These are phyloP conservation scores for Drosophila yooni DNA, from an alignment of 2,888 invertebrate genomes.

Conservation along the genomic window DNA sequence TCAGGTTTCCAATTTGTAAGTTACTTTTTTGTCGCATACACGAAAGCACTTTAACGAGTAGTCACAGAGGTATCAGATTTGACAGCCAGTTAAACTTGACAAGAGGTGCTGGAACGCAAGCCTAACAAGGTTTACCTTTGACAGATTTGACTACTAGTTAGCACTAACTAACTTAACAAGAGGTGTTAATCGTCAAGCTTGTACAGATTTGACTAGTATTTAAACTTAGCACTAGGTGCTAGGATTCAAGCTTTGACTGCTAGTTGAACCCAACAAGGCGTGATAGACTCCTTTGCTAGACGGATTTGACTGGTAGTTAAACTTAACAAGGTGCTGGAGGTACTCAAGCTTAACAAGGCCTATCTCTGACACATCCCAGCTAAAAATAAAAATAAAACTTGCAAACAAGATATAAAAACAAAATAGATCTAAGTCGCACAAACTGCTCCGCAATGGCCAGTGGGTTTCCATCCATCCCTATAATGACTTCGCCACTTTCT, in stretches of 20 bases:
- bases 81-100: constrained; percentile 3
- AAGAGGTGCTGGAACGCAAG: background rate
- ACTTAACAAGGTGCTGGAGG: background rate
- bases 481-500: too few relatives aligned
- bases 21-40: constrained; percentile 29
- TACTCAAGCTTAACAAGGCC: background rate
- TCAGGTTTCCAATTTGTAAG: constrained; percentile 44
- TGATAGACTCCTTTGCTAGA: background rate
- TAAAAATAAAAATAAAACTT: background rate
- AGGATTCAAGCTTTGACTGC: background rate
- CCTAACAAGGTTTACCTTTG: background rate
- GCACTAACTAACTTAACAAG: background rate
- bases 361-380: too few relatives aligned
- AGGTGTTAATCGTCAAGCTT: background rate
- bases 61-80: background rate
- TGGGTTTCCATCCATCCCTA: too few relatives aligned
- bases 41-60: constrained; percentile 32
- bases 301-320: background rate
- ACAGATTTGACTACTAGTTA: background rate
- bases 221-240: background rate
- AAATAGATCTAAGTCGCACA: too few relatives aligned
- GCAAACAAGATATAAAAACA: too few relatives aligned
- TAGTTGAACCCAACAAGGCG: background rate
- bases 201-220: background rate
- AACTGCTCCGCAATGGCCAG: too few relatives aligned